phyloP scores from a whole-genome alignment of 2,888 invertebrate genomes.

The Tortrix viridana region DNA sequence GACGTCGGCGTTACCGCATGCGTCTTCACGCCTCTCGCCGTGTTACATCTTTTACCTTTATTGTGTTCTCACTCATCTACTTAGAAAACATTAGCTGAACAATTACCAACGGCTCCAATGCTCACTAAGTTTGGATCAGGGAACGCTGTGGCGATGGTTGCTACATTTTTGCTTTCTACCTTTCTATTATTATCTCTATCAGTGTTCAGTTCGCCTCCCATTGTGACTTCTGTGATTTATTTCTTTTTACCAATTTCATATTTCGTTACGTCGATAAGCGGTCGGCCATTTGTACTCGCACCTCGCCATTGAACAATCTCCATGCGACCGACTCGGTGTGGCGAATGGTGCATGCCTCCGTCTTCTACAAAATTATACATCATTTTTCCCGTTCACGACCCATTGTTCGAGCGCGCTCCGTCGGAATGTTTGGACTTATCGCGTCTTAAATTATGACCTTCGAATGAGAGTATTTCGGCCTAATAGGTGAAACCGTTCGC shows the following conservation, averaged over 20 bases:
- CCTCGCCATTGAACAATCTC: constrained; percentile 50
- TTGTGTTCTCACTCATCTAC: constrained; percentile 5
- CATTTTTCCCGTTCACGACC: constrained; percentile 61
- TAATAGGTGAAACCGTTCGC: constrained; percentile 62
- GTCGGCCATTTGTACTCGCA: constrained; percentile 39
- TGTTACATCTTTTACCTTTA: constrained; percentile 25
- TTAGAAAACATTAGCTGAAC: constrained; percentile 29
- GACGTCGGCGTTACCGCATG: constrained; percentile 20
- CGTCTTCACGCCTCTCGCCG: constrained; percentile 16
- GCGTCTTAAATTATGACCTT: constrained; percentile 66
- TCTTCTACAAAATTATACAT: constrained; percentile 58
- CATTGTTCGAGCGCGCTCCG: constrained; percentile 60
- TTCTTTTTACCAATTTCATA: constrained; percentile 52
- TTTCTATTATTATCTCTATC: constrained; percentile 52
- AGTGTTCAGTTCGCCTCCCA: constrained; percentile 43
- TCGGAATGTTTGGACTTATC: constrained; percentile 60
- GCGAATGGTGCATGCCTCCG: constrained; percentile 33
- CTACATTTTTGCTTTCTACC: constrained; percentile 42
- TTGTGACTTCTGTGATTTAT: constrained; percentile 47
- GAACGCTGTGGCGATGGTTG: constrained; percentile 10
- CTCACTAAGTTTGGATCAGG: constrained; percentile 7
- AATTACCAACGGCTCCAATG: constrained; percentile 22
- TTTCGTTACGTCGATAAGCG: constrained; percentile 44
- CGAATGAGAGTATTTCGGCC: constrained; percentile 50
- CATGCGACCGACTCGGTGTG: constrained; percentile 30